phyloP scores from a whole-genome alignment of 2,113 vertebrate genomes.

The Scolopax mira region DNA sequence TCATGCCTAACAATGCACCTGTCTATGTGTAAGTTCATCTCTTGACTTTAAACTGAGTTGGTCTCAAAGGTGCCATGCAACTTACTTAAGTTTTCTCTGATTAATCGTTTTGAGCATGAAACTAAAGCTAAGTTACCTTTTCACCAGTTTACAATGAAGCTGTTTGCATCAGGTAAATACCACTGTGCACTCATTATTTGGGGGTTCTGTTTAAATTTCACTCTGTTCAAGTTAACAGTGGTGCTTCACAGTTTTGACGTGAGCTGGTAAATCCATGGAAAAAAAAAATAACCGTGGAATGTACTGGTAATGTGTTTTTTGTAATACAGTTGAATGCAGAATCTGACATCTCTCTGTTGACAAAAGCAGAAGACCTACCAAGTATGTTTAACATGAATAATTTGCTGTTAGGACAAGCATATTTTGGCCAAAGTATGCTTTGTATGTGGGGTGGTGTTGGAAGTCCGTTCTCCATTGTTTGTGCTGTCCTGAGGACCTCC shows the following conservation, averaged over 20 bases:
- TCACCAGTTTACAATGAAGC: not conserved
- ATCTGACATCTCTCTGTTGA: not conserved
- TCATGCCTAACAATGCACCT: not conserved
- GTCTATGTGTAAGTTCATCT: not conserved
- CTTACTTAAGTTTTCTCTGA: not conserved
- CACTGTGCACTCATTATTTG: not conserved
- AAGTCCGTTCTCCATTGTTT: not conserved
- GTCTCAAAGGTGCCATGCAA: not conserved
- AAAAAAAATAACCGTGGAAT: not conserved
- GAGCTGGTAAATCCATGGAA: not conserved
- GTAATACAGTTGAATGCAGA: not conserved
- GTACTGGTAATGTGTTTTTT: not conserved
- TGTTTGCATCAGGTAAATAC: not conserved
- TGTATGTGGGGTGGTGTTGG: fast-evolving
- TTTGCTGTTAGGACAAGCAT: constrained; percentile 46
- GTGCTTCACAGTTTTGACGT: not conserved
- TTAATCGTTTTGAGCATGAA: not conserved
- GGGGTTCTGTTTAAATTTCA: not conserved
- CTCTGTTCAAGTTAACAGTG: not conserved
- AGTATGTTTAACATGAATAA: not conserved
- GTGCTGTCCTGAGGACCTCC: constrained; percentile 30
- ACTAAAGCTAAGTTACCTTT: not conserved
- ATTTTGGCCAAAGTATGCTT: not conserved
- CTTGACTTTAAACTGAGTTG: not conserved
- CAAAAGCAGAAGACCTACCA: constrained; percentile 8